These are phyloP conservation scores for Sialia sialis DNA, from an alignment of 2,113 vertebrate genomes.

Conservation along the genomic window DNA sequence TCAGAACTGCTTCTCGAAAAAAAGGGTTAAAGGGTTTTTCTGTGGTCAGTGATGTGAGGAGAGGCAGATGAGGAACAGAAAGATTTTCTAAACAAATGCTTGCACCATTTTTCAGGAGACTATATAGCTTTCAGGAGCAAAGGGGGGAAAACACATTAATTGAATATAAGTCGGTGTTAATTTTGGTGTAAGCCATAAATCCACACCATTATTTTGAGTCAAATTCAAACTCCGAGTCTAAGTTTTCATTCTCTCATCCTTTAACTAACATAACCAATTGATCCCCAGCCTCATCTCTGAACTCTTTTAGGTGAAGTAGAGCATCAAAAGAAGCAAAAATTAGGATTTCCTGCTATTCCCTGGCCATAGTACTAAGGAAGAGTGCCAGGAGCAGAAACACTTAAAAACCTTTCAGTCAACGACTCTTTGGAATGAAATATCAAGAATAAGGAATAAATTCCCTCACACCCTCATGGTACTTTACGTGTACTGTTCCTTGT, in stretches of 20 bases:
- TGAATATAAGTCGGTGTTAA: not conserved
- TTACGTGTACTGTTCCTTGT: not conserved
- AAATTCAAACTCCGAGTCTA: not conserved
- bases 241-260: not conserved
- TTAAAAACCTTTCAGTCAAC: not conserved
- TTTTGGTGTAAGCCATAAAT: not conserved
- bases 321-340: not conserved
- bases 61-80: not conserved
- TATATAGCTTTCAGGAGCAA: not conserved
- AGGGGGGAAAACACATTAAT: rapidly evolving
- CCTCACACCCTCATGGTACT: not conserved
- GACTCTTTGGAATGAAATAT: not conserved
- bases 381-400: not conserved
- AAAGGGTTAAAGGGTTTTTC: not conserved
- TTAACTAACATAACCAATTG: not conserved
- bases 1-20: not conserved
- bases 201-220: not conserved
- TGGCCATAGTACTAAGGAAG: not conserved
- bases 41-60: not conserved
- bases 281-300: not conserved
- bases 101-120: not conserved
- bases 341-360: not conserved
- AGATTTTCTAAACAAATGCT: not conserved
- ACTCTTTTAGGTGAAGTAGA: not conserved
- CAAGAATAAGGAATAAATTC: not conserved